Evolutionary conservation across 2,797 vertebrate species (phyloP).

Genomic region (Falco novaeseelandiae): DNA sequence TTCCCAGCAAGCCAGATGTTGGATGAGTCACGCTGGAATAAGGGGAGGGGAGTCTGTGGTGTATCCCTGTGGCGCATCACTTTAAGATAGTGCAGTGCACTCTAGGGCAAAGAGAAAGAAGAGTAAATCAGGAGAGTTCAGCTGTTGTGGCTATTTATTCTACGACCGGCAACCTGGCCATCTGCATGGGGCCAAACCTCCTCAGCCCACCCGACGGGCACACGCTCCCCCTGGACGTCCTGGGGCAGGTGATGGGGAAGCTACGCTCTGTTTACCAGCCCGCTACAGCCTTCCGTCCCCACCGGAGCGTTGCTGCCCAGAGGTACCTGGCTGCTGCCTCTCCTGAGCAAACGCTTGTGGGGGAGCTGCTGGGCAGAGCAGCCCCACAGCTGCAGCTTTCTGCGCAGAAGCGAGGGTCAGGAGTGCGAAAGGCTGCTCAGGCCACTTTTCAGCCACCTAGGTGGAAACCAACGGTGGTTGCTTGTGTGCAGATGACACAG

Average conservation of each 20-base stretch:
- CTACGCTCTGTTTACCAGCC: background rate
- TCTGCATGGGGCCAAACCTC: background rate
- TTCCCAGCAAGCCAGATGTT: no score
- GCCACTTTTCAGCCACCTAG: background rate
- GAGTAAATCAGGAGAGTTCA: no score
- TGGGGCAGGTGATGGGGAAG: background rate
- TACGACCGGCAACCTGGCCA: background rate
- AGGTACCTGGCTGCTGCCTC: background rate
- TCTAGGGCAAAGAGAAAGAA: no score
- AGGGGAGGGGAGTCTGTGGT: no score
- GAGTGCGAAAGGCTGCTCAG: no score
- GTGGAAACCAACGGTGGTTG: background rate
- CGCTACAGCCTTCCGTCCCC: background rate
- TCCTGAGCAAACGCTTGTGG: background rate
- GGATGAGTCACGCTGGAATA: no score
- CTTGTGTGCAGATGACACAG: background rate
- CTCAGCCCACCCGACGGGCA: background rate
- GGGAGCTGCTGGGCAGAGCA: background rate
- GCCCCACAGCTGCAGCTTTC: background rate
- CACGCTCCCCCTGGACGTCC: background rate
- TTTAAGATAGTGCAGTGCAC: no score
- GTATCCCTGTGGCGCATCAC: no score
- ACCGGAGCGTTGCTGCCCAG: background rate
- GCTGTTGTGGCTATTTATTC: no score
- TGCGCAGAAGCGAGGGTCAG: background rate